phyloP scores from a whole-genome alignment of 53 echinoderm and acorn worm species.

The Henricia sp. region DNA sequence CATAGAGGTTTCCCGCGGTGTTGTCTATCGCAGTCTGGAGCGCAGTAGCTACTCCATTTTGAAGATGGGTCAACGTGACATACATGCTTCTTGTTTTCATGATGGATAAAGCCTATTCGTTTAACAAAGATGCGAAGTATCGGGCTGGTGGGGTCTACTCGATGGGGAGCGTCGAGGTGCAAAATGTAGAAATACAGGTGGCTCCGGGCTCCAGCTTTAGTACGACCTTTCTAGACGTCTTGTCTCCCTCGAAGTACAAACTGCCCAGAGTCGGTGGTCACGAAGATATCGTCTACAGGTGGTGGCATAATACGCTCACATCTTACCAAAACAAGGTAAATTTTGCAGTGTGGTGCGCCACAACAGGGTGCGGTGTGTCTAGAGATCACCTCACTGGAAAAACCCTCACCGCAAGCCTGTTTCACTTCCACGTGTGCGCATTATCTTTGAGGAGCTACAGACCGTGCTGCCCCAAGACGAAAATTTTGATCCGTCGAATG shows the following conservation, averaged over 20 bases:
- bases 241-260: constrained; percentile 9
- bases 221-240: constrained; percentile 1
- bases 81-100: constrained; percentile 37
- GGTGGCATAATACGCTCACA: constrained; percentile 36
- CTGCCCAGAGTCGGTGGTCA: constrained; percentile 13
- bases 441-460: no score
- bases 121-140: constrained; percentile 11
- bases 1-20: constrained; percentile 32
- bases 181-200: constrained; percentile 22
- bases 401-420: no score
- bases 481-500: constrained; percentile 25
- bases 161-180: constrained; percentile 12
- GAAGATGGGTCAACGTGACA: constrained; percentile 22
- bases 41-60: constrained; percentile 24
- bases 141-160: constrained; percentile 20
- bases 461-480: no score
- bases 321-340: constrained; percentile 64
- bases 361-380: constrained; percentile 49
- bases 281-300: constrained; percentile 21
- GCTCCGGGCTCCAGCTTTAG: constrained; percentile 7
- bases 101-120: not conserved
- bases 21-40: constrained; percentile 21
- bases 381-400: no score
- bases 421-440: constrained; percentile 22
- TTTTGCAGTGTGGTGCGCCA: constrained; percentile 66